These are phyloP conservation scores for Ceyx melanurus DNA, from an alignment of 2,113 vertebrate species.

Conservation along the genomic window DNA sequence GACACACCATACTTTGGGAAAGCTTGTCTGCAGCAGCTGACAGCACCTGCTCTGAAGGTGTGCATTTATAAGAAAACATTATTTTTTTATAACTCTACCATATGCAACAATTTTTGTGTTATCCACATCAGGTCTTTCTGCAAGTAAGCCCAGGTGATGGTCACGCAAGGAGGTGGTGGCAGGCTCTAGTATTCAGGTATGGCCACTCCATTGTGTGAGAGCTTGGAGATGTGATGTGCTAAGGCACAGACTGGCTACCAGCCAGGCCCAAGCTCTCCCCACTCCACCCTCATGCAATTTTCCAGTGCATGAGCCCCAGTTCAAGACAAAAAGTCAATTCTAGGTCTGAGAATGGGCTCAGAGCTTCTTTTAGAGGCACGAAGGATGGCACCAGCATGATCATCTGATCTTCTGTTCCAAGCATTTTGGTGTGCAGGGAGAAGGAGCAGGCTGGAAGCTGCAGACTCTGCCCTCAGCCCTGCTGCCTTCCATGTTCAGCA, in stretches of 20 bases:
- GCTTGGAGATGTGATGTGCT: background rate
- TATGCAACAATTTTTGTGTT: background rate
- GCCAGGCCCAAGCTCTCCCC: background rate
- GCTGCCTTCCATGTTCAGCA: rapidly evolving
- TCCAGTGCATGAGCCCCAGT: background rate
- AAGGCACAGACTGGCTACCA: background rate
- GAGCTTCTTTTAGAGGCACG: background rate
- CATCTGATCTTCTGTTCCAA: background rate
- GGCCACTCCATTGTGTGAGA: background rate
- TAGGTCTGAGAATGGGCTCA: background rate
- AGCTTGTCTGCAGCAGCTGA: background rate
- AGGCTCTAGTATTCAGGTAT: background rate
- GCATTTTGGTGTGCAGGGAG: too few species aligned
- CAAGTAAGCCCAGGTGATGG: background rate
- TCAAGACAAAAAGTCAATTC: background rate
- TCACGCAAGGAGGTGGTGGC: background rate
- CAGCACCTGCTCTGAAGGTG: background rate
- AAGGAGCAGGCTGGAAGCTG: background rate
- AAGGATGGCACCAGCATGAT: background rate
- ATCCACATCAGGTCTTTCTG: background rate
- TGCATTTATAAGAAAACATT: background rate
- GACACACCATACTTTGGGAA: background rate
- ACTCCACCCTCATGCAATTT: background rate
- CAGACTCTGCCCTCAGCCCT: background rate
- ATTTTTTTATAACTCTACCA: background rate